Evolutionary conservation across 2,888 invertebrate genomes (phyloP).

Genomic region (Caenorhabditis plicata): DNA sequence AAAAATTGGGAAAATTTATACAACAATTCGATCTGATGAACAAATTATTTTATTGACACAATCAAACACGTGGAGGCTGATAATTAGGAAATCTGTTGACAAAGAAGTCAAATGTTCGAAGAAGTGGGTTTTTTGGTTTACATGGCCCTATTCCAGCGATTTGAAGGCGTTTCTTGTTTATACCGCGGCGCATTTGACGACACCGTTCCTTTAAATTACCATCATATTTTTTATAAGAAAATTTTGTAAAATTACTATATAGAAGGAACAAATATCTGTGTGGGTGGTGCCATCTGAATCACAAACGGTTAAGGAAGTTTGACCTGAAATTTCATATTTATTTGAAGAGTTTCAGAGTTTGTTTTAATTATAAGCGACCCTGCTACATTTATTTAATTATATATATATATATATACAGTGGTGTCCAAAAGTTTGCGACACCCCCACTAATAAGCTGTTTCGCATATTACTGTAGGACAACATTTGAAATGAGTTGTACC

Average conservation of each 20-base stretch:
- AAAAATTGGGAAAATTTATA: no score
- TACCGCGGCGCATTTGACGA: slow-evolving; percentile 28
- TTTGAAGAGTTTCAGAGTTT: no score
- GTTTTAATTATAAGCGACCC: no score
- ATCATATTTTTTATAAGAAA: neutral
- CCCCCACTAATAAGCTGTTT: no score
- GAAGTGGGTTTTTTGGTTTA: slow-evolving; percentile 31
- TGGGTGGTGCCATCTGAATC: slow-evolving; percentile 39
- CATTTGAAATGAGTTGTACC: no score
- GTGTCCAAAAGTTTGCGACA: no score
- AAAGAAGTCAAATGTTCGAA: slow-evolving; percentile 33
- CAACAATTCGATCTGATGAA: no score
- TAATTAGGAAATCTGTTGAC: slow-evolving; percentile 29
- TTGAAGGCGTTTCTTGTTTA: slow-evolving; percentile 28
- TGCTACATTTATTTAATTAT: no score
- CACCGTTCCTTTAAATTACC: slow-evolving; percentile 28
- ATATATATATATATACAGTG: no score
- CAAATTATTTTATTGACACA: no score
- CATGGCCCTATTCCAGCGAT: slow-evolving; percentile 39
- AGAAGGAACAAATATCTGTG: slow-evolving; percentile 44
- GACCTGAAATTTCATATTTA: no score
- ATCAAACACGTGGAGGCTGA: slow-evolving; percentile 11
- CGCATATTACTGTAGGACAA: no score
- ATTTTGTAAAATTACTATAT: slow-evolving; percentile 23
- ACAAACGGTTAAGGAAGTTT: slow-evolving; percentile 35